Conservation (phyloP, 2,113 vertebrate species). For the Argyrosomus japonicus region DNA sequence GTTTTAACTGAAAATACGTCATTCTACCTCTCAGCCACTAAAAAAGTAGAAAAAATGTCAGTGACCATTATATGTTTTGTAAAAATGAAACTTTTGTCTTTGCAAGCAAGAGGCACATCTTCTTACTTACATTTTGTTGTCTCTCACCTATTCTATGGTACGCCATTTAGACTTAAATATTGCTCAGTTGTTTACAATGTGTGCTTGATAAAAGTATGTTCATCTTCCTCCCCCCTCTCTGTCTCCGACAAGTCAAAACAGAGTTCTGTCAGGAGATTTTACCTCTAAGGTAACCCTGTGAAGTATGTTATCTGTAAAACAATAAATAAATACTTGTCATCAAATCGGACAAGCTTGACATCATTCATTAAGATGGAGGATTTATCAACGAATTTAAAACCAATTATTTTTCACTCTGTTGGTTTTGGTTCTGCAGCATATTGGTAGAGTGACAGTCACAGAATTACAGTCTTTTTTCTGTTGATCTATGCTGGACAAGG, state of each 20-base stretch:
- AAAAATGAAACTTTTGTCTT: slow-evolving; percentile 81
- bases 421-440: slow-evolving; percentile 61
- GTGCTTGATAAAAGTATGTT: slow-evolving; percentile 83
- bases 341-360: slow-evolving; percentile 75
- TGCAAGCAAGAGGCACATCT: slow-evolving; percentile 81
- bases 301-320: slow-evolving; percentile 84
- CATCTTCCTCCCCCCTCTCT: slow-evolving; percentile 72
- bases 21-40: slow-evolving; percentile 92
- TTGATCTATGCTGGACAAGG: slow-evolving; percentile 25
- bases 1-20: slow-evolving; percentile 77
- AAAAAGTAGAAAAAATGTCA: slow-evolving; percentile 76
- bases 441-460: slow-evolving; percentile 29
- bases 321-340: slow-evolving; percentile 84
- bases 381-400: background rate
- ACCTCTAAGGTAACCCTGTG: slow-evolving; percentile 83
- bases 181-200: slow-evolving; percentile 85
- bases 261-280: slow-evolving; percentile 77
- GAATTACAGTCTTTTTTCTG: slow-evolving; percentile 35
- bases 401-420: slow-evolving; percentile 47
- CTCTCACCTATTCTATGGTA: slow-evolving; percentile 83
- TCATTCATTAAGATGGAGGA: slow-evolving; percentile 71
- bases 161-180: slow-evolving; percentile 84
- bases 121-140: slow-evolving; percentile 82
- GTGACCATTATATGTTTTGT: slow-evolving; percentile 83
- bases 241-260: slow-evolving; percentile 71